Base-by-base conservation (phyloP, 2,113 vertebrate species). In the Progne subis region DNA sequence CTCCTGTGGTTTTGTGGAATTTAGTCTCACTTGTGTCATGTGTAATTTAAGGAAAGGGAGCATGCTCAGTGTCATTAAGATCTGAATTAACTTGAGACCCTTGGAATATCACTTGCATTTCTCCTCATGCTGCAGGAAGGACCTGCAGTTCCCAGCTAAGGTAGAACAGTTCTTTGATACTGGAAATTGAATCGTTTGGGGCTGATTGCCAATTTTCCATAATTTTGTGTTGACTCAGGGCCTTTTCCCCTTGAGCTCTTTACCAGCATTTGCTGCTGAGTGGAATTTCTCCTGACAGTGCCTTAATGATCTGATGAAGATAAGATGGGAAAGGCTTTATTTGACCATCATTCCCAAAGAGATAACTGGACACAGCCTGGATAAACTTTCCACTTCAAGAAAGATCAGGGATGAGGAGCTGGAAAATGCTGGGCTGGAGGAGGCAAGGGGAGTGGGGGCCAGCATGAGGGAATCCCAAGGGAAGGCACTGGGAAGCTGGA, bases 381-480 rank as follows among this genome's bases (percentile, higher is more conserved):
- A 15, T 67, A 84, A 55, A 72, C 24, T 77, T 92, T 25, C n/a
- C 68, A 32, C 81, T 78, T 70, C 25, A 59, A 83, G 28, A 55
- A 65, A 4, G 14, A 39, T 34, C 34, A 46, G 53, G 26, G 68
- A 18, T 53, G 43, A 72, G 0, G 15, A 90, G 21, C 75, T 85
- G 72, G 46, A 28, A 75, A 82, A 61, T 0, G 0, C 24, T 28
- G 17, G 20, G 11, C 14, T 1, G 8, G 16, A 43, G 37, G 31
- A 70, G 61, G 39, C 0, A 2, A 46, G 56, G 28, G 37, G 14
- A 32, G 8, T 21, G 14, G 53, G 19, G 49, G 21, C 17, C 68
- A 39, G 39, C 0, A 0, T 2, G 6, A 71, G 63, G 34, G 69
- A 53, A 31, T 37, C 1, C 11, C 15, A 8, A 12, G 18, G 63